These are phyloP conservation scores for Calliopum simillimum DNA, from an alignment of 2,888 invertebrate species.

Conservation along the genomic window DNA sequence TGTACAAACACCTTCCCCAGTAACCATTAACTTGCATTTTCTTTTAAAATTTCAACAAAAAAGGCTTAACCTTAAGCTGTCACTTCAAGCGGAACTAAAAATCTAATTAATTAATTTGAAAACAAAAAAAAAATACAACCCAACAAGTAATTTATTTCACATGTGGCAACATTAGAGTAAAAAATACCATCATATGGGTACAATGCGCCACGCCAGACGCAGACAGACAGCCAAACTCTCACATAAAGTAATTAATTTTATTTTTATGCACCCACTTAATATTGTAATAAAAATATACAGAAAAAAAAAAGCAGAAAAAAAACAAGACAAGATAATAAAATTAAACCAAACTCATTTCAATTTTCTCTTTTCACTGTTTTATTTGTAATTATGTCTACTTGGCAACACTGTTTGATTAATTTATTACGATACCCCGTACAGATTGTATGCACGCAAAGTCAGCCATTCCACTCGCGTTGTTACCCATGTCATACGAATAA, in stretches of 20 bases:
- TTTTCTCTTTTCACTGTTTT: not conserved
- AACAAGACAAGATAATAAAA: not conserved
- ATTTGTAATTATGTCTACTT: not conserved
- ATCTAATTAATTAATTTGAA: too few species aligned
- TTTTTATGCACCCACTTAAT: conserved; percentile 5
- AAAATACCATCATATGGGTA: not conserved
- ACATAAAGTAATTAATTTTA: conserved; percentile 15
- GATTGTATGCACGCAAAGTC: not conserved
- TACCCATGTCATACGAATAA: too few species aligned
- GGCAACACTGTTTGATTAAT: conserved; percentile 15
- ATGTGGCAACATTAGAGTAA: conserved; percentile 2
- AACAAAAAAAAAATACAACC: too few species aligned
- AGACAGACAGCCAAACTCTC: too few species aligned
- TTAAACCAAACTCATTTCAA: conserved; percentile 15
- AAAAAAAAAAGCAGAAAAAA: not conserved
- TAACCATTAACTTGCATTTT: too few species aligned
- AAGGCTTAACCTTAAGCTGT: too few species aligned
- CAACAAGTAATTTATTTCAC: conserved; percentile 3
- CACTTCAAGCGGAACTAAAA: too few species aligned
- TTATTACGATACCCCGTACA: not conserved
- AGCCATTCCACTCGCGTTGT: not conserved
- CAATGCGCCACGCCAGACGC: conserved; percentile 3
- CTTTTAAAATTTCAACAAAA: too few species aligned
- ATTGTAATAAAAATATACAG: not conserved
- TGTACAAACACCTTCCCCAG: too few species aligned